These are phyloP conservation scores for Zaprionus bogoriensis DNA, from an alignment of 2,888 invertebrate species.

Conservation along the genomic window DNA sequence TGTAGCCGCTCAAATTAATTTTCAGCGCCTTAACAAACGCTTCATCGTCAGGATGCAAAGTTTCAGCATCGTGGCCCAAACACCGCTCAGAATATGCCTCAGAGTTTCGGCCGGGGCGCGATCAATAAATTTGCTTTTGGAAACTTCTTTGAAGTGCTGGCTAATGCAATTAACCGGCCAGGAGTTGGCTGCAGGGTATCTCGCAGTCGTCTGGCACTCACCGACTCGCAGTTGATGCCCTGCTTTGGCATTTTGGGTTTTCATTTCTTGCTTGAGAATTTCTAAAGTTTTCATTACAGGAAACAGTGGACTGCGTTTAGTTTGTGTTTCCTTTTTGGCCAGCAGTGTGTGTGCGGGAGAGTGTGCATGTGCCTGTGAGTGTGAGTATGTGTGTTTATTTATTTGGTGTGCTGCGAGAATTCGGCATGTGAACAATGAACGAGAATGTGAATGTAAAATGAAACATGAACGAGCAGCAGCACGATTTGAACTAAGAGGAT, in stretches of 20 bases:
- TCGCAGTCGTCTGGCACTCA: neutral
- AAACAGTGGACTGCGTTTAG: conserved; percentile 68
- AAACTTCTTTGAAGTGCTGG: neutral
- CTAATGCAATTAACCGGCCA: neutral
- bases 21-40: neutral
- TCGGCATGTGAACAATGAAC: conserved; percentile 69
- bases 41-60: neutral
- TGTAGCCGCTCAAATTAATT: neutral
- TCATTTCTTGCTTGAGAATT: conserved; percentile 32
- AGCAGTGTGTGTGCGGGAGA: conserved; percentile 4
- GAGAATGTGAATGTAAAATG: conserved; percentile 45
- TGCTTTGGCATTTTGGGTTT: conserved; percentile 17
- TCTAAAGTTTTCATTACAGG: conserved; percentile 75
- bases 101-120: neutral
- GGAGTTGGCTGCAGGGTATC: conserved; percentile 25
- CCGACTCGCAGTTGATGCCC: conserved; percentile 5
- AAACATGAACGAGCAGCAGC: conserved; percentile 23
- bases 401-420: conserved; percentile 65
- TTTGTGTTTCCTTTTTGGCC: conserved; percentile 49
- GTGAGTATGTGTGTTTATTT: conserved; percentile 45
- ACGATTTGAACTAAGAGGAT: conserved; percentile 2
- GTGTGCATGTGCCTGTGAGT: conserved; percentile 12
- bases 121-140: neutral
- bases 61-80: neutral
- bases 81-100: neutral